Conservation (phyloP, 2,888 invertebrate species). For the Stenichneumon culpator region DNA sequence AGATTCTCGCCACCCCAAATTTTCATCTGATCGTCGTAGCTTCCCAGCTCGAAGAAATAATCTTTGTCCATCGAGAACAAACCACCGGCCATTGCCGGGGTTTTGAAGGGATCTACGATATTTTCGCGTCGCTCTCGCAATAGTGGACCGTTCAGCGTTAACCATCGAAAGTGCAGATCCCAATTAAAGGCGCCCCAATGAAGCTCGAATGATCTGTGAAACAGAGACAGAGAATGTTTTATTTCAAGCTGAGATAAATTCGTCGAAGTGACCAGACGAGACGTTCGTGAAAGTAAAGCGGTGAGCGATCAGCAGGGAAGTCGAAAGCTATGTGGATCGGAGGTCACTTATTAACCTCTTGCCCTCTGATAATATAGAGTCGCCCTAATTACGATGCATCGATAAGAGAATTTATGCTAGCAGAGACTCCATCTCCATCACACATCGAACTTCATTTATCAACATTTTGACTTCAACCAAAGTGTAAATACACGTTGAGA, state of each 20-base stretch:
- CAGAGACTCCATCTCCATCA: neutral
- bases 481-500: neutral
- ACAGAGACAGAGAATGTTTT: neutral
- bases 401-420: neutral
- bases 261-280: neutral
- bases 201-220: slow-evolving; percentile 94
- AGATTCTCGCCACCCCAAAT: slow-evolving; percentile 99
- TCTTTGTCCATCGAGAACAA: slow-evolving; percentile 95
- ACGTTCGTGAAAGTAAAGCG: neutral
- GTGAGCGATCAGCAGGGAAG: neutral
- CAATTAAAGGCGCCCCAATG: slow-evolving; percentile 99
- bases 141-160: slow-evolving; percentile 90
- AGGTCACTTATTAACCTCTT: slow-evolving; percentile 11
- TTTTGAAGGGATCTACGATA: slow-evolving; percentile 90
- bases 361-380: neutral
- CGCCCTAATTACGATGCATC: neutral
- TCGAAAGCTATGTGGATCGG: slow-evolving; percentile 2
- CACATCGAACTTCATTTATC: neutral
- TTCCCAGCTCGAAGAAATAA: slow-evolving; percentile 95
- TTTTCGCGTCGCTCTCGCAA: slow-evolving; percentile 88
- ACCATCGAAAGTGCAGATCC: slow-evolving; percentile 97
- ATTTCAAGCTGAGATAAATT: neutral
- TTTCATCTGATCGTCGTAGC: slow-evolving; percentile 90
- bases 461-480: neutral
- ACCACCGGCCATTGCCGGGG: slow-evolving; percentile 98